phyloP scores from a whole-genome alignment of 1,140 invertebrate species.

The Halesus radiatus region DNA sequence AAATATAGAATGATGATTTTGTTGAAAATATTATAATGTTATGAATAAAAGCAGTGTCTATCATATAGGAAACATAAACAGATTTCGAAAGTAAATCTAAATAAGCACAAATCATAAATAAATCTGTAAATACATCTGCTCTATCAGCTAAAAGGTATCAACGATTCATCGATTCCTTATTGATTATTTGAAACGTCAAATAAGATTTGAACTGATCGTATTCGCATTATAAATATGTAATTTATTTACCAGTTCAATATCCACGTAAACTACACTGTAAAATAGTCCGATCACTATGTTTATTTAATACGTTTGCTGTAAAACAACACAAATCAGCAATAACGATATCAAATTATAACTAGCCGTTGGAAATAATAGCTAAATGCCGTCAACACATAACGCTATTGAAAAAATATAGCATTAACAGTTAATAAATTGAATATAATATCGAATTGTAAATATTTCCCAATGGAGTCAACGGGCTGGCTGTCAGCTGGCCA shows the following conservation, averaged over 20 bases:
- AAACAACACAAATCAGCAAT: not conserved
- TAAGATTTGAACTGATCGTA: not conserved
- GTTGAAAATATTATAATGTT: not conserved
- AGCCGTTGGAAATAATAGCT: no score
- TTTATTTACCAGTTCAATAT: conserved; percentile 6
- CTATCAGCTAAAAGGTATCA: not conserved
- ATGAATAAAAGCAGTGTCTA: not conserved
- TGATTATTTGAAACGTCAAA: conserved; percentile 8
- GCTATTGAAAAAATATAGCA: no score
- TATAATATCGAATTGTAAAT: no score
- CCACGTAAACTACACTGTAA: not conserved
- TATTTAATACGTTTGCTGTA: not conserved
- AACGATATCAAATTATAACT: no score
- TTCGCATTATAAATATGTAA: not conserved
- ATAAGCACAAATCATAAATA: no score
- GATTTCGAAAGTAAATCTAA: not conserved
- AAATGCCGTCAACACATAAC: no score
- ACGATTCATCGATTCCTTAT: not conserved
- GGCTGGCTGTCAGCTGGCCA: no score
- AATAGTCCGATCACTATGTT: not conserved
- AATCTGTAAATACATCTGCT: no score
- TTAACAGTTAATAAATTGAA: no score
- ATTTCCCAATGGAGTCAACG: no score
- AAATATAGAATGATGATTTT: not conserved
- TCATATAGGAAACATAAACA: not conserved